Conservation (phyloP, 1,140 invertebrate species). For the Stegodyphus dumicola region DNA sequence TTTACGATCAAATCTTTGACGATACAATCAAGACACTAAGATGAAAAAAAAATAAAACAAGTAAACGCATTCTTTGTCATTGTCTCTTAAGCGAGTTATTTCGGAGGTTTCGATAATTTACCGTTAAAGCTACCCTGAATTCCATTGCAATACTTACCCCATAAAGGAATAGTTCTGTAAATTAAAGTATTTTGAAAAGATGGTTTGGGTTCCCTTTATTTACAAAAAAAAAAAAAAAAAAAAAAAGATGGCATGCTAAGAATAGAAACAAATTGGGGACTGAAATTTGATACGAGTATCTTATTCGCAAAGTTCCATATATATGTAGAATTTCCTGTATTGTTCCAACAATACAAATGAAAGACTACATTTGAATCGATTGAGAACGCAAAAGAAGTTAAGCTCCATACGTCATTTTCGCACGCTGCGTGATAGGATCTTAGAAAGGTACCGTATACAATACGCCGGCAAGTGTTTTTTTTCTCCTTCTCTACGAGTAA, state of each 20-base stretch:
- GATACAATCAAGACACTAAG: no score
- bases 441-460: slow-evolving; percentile 27
- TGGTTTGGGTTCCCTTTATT: background rate
- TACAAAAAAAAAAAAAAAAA: background rate
- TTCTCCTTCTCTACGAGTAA: background rate
- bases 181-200: no score
- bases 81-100: no score
- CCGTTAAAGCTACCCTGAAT: no score
- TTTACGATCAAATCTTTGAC: no score
- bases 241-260: background rate
- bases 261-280: background rate
- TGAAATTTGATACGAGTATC: background rate
- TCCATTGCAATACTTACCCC: no score
- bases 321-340: no score
- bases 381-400: slow-evolving; percentile 6
- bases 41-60: no score
- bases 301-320: background rate
- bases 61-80: no score
- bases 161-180: no score
- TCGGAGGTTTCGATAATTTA: no score
- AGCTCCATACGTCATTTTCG: slow-evolving; percentile 38
- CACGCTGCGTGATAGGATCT: slow-evolving; percentile 23
- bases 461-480: slow-evolving; percentile 38
- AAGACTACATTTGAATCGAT: background rate
- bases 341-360: background rate